Evolutionary conservation across 2,888 invertebrate genomes (phyloP), one percentile per base, ranked within the genome.

Genomic region (Drosophila quinaria): DNA sequence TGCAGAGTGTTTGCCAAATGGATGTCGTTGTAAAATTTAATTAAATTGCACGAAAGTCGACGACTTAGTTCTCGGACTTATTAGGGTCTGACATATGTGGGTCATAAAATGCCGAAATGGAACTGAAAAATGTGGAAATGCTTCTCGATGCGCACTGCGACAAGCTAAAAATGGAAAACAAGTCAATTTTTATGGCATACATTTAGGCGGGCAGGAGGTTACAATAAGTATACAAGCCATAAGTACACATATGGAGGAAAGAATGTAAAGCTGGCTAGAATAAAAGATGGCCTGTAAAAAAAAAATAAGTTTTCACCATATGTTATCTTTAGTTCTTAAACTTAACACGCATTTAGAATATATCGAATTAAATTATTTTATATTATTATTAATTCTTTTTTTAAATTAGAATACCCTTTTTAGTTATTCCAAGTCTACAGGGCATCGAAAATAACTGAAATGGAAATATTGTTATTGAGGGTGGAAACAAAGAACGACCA

Each of bases 121-220:
- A 62, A 76, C 65, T 72, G 72, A 68, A 41, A 78, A 71, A 64
- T 56, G 54, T 35, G 46, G 39, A 58, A 64, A 64, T 58, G 22
- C 51, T 44, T 50, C 37, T 66, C 55, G 51, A 62, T 70, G 78
- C 82, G 82, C 80, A 81, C 44, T 79, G 80, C 80, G 81, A 67
- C 75, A 81, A 58, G 55, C 74, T 60, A 55, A 66, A 70, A 77
- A 74, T 76, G 81, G 76, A 67, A 81, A 74, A 77, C 69, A 67
- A 82, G 70, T 82, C 65, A 70, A 78, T 71, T 81, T 81, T 81
- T 75, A 82, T 83, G 69, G 73, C 70, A 69, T 69, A 69, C 82
- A 68, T 70, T 78, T 55, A 54, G 68, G 64, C 64, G 47, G n/a
- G 49, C 46, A 17, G 55, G 35, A 55, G 59, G 17, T 62, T 49